Evolutionary conservation across 2,888 invertebrate genomes (phyloP), one percentile per base, ranked within the genome.

Genomic region (Sthenelais limicola): DNA sequence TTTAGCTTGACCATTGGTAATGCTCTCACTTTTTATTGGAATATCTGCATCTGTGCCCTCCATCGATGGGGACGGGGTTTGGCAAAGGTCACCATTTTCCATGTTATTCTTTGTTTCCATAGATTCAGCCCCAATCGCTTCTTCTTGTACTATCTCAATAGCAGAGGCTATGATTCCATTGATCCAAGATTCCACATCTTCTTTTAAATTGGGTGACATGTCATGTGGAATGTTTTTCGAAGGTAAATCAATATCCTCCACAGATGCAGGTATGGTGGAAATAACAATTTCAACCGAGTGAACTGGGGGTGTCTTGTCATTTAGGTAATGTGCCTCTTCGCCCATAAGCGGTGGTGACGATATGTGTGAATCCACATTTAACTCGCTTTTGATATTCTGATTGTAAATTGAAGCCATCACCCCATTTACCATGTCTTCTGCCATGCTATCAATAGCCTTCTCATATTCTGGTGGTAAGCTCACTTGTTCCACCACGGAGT

Each of bases 111-210:
- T n/a, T n/a, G n/a, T n/a, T n/a, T n/a, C n/a, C n/a, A n/a, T n/a
- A n/a, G n/a, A n/a, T n/a, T n/a, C n/a, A n/a, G n/a, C n/a, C n/a
- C n/a, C n/a, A n/a, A n/a, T n/a, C n/a, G n/a, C n/a, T n/a, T 51
- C 51, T n/a, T 51, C 54, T 30, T 54, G 54, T 3, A 54, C 54
- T 30, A 54, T 30, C n/a, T 26, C 5, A 26, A 54, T n/a, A 5
- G 54, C 54, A 54, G 3, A 30, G 3, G 3, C 30, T 30, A 54
- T 54, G 21, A 54, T 54, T 26, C 32, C 26, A 12, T 54, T 7
- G 5, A 54, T 32, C 24, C 30, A 54, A 7, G 5, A 15, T 5
- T 30, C 5, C 5, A 54, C 5, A 54, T 54, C 12, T 5, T 54
- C 54, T 5, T 26, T 4, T 15, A 9, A 15, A 43, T 18, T 43